These are phyloP conservation scores for Polyergus mexicanus DNA, from an alignment of 1,140 invertebrate species.

Conservation along the genomic window DNA sequence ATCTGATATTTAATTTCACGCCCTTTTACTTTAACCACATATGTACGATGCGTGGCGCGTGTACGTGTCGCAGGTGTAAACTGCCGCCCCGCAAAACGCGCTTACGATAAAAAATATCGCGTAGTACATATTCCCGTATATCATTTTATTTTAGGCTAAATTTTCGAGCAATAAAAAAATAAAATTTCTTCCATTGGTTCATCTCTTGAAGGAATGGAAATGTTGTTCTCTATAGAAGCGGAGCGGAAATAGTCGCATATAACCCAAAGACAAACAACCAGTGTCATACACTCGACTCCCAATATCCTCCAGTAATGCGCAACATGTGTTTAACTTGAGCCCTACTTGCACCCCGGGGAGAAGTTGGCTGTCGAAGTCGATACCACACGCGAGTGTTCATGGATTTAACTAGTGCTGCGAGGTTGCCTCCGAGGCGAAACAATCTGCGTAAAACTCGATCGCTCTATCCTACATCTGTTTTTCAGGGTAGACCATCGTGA, in stretches of 20 bases:
- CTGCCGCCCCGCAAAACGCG: conserved; percentile 48
- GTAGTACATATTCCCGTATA: background rate
- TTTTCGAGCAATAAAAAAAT: background rate
- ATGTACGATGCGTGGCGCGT: conserved; percentile 34
- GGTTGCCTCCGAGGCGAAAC: conserved; percentile 24
- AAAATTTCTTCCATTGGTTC: background rate
- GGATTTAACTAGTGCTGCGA: conserved; percentile 49
- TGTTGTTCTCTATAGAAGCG: background rate
- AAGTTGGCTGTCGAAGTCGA: conserved; percentile 63
- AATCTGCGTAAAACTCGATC: conserved; percentile 20
- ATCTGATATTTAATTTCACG: conserved; percentile 87
- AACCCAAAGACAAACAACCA: conserved; percentile 72
- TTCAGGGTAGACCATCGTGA: too few species aligned
- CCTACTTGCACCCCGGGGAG: conserved; percentile 60
- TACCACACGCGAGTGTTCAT: conserved; percentile 57
- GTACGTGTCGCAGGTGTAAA: conserved; percentile 77
- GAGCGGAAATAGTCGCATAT: conserved; percentile 64
- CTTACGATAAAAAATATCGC: conserved; percentile 4
- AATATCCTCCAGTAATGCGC: conserved; percentile 69
- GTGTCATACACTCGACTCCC: conserved; percentile 49
- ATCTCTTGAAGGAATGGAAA: conserved; percentile 35
- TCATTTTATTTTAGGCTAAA: background rate
- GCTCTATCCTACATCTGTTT: background rate
- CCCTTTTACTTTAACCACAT: conserved; percentile 77
- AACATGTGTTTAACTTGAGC: conserved; percentile 72